These are phyloP conservation scores for Psilopsiagon aurifrons DNA, from an alignment of 2,113 vertebrate genomes.

Conservation along the genomic window DNA sequence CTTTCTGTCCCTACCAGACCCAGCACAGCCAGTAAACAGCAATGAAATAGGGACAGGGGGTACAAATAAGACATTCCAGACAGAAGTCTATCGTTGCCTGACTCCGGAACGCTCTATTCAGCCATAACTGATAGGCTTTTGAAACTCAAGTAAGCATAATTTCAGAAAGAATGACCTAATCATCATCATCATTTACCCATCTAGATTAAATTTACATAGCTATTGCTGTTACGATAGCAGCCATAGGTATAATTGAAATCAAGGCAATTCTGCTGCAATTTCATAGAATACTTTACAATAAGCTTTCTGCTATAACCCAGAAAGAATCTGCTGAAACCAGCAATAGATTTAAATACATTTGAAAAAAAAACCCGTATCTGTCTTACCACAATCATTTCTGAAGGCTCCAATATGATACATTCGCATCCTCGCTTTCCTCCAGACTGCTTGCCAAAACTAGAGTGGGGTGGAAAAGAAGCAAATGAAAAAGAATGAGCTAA, in stretches of 20 bases:
- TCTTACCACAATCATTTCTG: conserved; percentile 99
- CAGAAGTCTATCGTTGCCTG: background rate
- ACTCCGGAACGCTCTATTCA: conserved; percentile 8
- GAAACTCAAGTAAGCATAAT: conserved; percentile 41
- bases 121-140: background rate
- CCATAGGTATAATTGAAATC: conserved; percentile 58
- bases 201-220: conserved; percentile 49
- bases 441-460: conserved; percentile 96
- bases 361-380: background rate
- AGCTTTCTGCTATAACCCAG: conserved; percentile 11
- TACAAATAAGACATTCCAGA: background rate
- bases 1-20: background rate
- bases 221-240: background rate
- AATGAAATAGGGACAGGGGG: background rate
- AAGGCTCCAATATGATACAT: conserved; percentile 95
- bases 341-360: conserved; percentile 39
- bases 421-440: conserved; percentile 95
- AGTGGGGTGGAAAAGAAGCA: conserved; percentile 38
- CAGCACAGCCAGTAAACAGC: background rate
- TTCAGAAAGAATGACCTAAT: conserved; percentile 59
- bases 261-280: conserved; percentile 53
- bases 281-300: conserved; percentile 50
- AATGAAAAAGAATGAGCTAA: background rate
- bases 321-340: conserved; percentile 50
- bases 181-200: conserved; percentile 50